phyloP scores from a whole-genome alignment of 2,113 vertebrate genomes.

The Ameiurus melas region DNA sequence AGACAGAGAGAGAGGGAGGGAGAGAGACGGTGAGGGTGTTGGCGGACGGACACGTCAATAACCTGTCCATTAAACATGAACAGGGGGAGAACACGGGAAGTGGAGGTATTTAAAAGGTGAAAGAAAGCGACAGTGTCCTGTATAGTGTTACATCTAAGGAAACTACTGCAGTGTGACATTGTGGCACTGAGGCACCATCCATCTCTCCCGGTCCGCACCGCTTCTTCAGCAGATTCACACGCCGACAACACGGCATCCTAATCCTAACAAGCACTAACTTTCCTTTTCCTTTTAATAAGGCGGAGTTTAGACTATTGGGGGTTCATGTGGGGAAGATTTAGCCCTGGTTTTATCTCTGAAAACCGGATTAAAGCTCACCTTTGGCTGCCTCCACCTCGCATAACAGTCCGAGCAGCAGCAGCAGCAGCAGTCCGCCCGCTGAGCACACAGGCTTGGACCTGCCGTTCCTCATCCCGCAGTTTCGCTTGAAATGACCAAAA shows the following conservation, averaged over 20 bases:
- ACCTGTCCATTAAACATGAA: conserved; percentile 21
- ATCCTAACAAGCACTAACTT: not conserved
- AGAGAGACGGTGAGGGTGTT: conserved; percentile 49
- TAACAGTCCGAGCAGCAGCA: conserved; percentile 66
- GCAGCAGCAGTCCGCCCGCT: conserved; percentile 69
- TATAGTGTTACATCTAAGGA: not conserved
- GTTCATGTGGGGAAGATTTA: not conserved
- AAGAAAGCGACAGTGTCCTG: not conserved
- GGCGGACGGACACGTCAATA: conserved; percentile 37
- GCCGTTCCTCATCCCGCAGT: conserved; percentile 74
- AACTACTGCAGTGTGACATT: not conserved
- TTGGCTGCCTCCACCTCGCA: conserved; percentile 74
- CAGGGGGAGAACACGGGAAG: not conserved
- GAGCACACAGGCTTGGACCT: conserved; percentile 68
- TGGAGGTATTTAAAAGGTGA: not conserved
- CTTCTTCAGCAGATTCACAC: not conserved
- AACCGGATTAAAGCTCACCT: conserved; percentile 66
- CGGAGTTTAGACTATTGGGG: not conserved
- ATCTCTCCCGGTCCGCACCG: not conserved
- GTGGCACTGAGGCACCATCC: not conserved
- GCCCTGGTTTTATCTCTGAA: not conserved
- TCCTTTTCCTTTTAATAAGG: not conserved
- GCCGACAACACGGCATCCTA: not conserved
- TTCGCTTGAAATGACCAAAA: conserved; percentile 56
- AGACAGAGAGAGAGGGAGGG: not conserved